Evolutionary conservation across 2,797 vertebrate genomes (phyloP), one percentile per base, ranked within the genome.

Genomic region (Cirrhinus molitorella): DNA sequence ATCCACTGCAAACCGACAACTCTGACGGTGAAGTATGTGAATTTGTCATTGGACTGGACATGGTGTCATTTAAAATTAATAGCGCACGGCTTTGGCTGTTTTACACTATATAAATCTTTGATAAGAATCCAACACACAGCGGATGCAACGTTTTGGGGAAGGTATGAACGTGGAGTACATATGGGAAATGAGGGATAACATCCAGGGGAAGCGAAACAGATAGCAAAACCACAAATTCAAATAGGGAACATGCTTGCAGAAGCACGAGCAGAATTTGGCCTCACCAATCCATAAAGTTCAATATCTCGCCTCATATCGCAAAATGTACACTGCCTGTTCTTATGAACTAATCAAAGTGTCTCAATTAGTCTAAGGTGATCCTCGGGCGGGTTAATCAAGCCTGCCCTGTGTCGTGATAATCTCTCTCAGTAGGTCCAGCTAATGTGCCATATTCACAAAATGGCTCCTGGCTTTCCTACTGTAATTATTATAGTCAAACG

Each of bases 101-200:
- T 95, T 95, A 92, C 92, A 94, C 92, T 85, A 89, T 93, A 96
- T 95, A 94, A 94, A 95, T 95, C 94, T 95, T 92, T 95, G 94
- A 96, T 95, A 96, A 96, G 93, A 91, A 89, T 71, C 90, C 87
- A 90, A 86, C 74, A 86, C 74, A 72, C 73, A 83, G 79, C 31
- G 43, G 78, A 91, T 90, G 88, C 88, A 86, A 88, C 65, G 19
- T 73, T 78, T 71, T 80, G 67, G 72, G 74, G 72, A 87, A 87
- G 88, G 87, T 88, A 89, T 89, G 86, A 89, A 92, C 88, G 88
- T 87, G 67, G 37, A 87, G 86, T 68, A 79, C 91, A 89, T 86
- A 66, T 87, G 90, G 87, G 86, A 90, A 92, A 92, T 82, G 31
- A 55, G 61, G 67, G 79, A 61, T 53, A 77, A 80, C 83, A 85